Evolutionary conservation across 2,113 vertebrate species (phyloP).

Genomic region (Circaetus cinerascens): DNA sequence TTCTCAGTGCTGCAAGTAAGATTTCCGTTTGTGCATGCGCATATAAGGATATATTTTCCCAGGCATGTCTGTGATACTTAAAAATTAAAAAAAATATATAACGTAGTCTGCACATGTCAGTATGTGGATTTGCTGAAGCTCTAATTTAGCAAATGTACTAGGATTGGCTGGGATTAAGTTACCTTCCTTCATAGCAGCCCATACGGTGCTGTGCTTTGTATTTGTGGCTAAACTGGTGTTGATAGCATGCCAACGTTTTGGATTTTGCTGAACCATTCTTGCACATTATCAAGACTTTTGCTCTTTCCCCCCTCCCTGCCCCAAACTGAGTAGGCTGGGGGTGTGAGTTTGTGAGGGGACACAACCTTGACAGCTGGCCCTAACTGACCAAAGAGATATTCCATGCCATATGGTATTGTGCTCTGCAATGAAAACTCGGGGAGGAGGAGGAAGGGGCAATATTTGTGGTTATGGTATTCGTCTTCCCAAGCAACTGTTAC

Average conservation of each 20-base stretch:
- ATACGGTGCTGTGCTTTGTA: neutral
- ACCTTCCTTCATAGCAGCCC: neutral
- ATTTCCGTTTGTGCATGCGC: neutral
- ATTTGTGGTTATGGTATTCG: neutral
- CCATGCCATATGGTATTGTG: neutral
- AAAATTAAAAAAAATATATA: neutral
- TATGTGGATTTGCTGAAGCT: neutral
- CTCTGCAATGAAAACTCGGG: neutral
- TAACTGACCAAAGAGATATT: neutral
- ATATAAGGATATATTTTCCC: neutral
- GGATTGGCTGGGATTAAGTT: neutral
- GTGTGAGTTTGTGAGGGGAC: neutral
- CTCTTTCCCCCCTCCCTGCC: neutral
- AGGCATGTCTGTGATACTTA: neutral
- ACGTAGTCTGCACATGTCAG: neutral
- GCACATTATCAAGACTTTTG: neutral
- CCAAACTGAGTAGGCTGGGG: neutral
- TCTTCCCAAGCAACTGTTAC: neutral
- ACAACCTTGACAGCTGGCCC: neutral
- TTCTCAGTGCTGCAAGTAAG: neutral
- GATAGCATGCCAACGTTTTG: neutral
- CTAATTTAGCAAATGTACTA: neutral
- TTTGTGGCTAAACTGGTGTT: neutral
- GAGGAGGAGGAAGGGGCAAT: neutral
- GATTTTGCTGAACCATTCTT: neutral